These are phyloP conservation scores for Heptranchias perlo DNA, from an alignment of 2,113 vertebrate genomes.

Conservation along the genomic window DNA sequence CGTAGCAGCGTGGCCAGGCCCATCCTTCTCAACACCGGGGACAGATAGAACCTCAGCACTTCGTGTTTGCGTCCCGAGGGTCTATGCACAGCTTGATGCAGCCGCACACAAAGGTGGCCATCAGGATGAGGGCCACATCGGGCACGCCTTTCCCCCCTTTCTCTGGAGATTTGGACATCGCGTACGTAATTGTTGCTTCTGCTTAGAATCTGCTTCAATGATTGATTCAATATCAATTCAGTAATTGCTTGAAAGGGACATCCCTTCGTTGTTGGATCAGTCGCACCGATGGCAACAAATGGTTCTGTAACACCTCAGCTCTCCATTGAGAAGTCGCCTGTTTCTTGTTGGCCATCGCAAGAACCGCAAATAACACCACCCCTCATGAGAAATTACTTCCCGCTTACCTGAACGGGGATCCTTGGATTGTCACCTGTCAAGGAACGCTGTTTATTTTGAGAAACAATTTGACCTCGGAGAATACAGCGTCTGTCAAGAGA, in stretches of 20 bases:
- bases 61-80: no score
- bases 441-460: not conserved
- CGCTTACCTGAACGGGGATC: not conserved
- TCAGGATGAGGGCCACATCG: no score
- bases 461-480: not conserved
- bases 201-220: not conserved
- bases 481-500: not conserved
- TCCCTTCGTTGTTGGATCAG: not conserved
- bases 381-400: not conserved
- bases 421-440: not conserved
- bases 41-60: no score
- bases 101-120: no score
- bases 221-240: not conserved
- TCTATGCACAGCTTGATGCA: no score
- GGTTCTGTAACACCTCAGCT: not conserved
- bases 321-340: not conserved
- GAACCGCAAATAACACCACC: not conserved
- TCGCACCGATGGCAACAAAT: not conserved
- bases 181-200: not conserved
- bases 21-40: no score
- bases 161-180: no score
- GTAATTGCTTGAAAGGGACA: not conserved
- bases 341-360: not conserved
- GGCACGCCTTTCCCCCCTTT: no score
- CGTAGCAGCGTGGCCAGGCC: no score